These are phyloP conservation scores for Valencia hispanica DNA, from an alignment of 2,797 vertebrate species.

Conservation along the genomic window DNA sequence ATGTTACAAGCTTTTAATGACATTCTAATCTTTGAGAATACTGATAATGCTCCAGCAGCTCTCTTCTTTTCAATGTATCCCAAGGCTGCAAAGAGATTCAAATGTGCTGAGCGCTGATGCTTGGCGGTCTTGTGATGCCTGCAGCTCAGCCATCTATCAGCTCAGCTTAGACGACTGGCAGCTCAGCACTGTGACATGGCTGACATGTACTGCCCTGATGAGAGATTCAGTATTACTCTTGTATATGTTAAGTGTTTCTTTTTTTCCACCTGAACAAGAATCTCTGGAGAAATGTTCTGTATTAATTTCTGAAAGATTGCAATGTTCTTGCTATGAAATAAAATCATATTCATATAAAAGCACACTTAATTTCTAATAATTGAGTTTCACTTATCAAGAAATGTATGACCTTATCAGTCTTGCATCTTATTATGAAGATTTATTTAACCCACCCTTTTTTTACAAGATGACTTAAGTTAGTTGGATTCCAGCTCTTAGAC, in stretches of 20 bases:
- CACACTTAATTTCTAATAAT: background rate
- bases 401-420: background rate
- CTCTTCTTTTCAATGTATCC: constrained; percentile 56
- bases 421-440: background rate
- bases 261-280: constrained; percentile 21
- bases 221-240: constrained; percentile 52
- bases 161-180: constrained; percentile 61
- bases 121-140: constrained; percentile 55
- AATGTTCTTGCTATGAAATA: background rate
- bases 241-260: constrained; percentile 48
- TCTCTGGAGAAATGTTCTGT: constrained; percentile 29
- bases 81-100: constrained; percentile 46
- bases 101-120: constrained; percentile 55
- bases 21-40: constrained; percentile 70
- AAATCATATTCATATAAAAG: background rate
- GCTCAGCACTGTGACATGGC: constrained; percentile 50
- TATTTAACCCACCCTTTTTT: background rate
- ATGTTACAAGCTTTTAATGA: constrained; percentile 63
- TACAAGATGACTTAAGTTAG: background rate
- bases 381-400: background rate
- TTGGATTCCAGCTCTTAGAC: background rate
- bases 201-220: constrained; percentile 42
- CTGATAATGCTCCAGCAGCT: constrained; percentile 62
- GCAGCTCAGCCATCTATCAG: constrained; percentile 69
- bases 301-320: constrained; percentile 8